phyloP scores from a whole-genome alignment of 1,140 invertebrate genomes.

The Dendrolimus kikuchii region DNA sequence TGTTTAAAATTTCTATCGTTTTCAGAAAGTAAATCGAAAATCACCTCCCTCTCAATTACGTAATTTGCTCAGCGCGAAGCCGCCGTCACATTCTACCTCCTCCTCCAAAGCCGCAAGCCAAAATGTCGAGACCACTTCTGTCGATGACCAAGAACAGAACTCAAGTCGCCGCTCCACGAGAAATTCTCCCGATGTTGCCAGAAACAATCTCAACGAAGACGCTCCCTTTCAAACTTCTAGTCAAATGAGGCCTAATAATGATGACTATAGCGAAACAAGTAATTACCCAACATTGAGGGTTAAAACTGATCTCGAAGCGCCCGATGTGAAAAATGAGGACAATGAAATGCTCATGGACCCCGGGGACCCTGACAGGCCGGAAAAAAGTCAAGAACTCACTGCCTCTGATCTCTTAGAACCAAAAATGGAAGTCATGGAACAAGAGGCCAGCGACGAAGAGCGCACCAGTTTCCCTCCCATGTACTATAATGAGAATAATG shows the following conservation, averaged over 20 bases:
- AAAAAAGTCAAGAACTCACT: slow-evolving; percentile 57
- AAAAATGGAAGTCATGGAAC: slow-evolving; percentile 68
- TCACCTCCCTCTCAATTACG: slow-evolving; percentile 71
- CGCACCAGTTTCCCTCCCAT: slow-evolving; percentile 52
- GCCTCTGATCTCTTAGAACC: slow-evolving; percentile 61
- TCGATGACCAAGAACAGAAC: slow-evolving; percentile 63
- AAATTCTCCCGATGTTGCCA: slow-evolving; percentile 70
- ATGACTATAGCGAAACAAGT: slow-evolving; percentile 65
- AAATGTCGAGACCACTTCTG: slow-evolving; percentile 64
- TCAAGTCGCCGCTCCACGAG: slow-evolving; percentile 53
- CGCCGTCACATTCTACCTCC: slow-evolving; percentile 67
- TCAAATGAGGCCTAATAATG: slow-evolving; percentile 70
- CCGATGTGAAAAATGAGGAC: slow-evolving; percentile 64
- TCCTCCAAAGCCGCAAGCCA: slow-evolving; percentile 73
- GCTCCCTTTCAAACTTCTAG: slow-evolving; percentile 70
- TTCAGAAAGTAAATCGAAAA: slow-evolving; percentile 68
- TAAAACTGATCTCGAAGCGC: slow-evolving; percentile 70
- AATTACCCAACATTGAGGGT: slow-evolving; percentile 63
- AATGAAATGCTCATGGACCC: slow-evolving; percentile 61
- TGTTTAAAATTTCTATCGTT: slow-evolving; percentile 5
- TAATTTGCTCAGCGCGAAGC: slow-evolving; percentile 72
- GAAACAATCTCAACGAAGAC: slow-evolving; percentile 70
- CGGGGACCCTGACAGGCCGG: slow-evolving; percentile 49
- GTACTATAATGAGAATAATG: slow-evolving; percentile 58
- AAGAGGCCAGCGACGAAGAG: slow-evolving; percentile 63